Conservation (phyloP, 64 coral and sea anemone species). For the Acropora tenuis region DNA sequence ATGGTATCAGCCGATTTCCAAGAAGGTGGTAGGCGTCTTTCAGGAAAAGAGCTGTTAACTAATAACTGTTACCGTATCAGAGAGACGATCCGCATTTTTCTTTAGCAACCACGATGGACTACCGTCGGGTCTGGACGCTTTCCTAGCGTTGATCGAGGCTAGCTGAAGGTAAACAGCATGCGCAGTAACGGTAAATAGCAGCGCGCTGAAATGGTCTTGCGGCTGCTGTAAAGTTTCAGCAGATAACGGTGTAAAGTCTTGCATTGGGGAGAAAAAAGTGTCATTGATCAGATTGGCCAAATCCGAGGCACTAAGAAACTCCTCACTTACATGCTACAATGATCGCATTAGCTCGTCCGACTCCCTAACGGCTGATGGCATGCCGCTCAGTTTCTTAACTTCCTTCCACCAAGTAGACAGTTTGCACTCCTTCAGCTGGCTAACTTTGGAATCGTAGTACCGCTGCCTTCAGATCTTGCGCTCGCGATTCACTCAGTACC, state of each 20-base stretch:
- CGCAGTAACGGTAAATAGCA: not conserved
- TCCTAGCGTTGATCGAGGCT: not conserved
- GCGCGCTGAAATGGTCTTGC: not conserved
- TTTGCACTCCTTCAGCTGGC: not conserved
- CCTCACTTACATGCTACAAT: not conserved
- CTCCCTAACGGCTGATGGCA: not conserved
- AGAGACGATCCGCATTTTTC: not conserved
- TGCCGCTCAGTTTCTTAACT: not conserved
- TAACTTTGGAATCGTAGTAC: not conserved
- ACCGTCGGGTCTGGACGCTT: not conserved
- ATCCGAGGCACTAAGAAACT: not conserved
- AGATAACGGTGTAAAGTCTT: not conserved
- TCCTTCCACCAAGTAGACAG: not conserved
- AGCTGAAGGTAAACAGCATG: not conserved
- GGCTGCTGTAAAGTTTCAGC: not conserved
- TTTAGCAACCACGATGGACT: not conserved
- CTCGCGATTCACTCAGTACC: not conserved
- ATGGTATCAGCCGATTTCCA: not conserved
- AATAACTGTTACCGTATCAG: not conserved
- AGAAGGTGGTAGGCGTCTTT: slow-evolving; percentile 9
- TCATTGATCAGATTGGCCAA: not conserved
- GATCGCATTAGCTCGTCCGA: not conserved
- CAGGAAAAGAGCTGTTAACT: not conserved
- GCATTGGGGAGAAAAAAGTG: not conserved
- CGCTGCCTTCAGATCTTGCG: not conserved